Base-by-base conservation (phyloP, 2,797 vertebrate genomes). In the Sebastes glaucus region DNA sequence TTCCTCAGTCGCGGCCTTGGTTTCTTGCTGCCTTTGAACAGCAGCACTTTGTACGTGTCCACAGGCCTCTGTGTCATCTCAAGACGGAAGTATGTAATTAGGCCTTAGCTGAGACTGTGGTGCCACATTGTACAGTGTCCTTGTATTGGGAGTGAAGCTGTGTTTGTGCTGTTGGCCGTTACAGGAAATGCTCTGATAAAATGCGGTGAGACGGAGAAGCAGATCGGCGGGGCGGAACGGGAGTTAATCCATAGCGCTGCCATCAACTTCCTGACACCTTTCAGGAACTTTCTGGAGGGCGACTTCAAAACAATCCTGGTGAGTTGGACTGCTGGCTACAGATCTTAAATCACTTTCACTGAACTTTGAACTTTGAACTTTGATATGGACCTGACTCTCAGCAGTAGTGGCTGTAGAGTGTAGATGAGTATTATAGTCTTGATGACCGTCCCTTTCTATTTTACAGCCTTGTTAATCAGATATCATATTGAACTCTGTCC, bases 281-380 rank as follows among this genome's bases (percentile, higher is more conserved):
- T 99, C 90, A 96, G 97, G 92, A 99, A 99, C 92, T 99, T 99
- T 85, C 96, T 99, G 67, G 99, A 99, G 94, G 99, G 98, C 33
- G 99, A 99, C 93, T 99, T 99, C 88, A 99, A 99, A 96, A 99
- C 99, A 82, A 99, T 99, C 92, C 93, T 97, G 96, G 99, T 99
- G 93, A 98, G 97, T 88, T 65, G 8, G 62, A 9, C 59, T 4
- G 11, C 14, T 8, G 14, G n/a, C n/a, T 8, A 1, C 28, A 14
- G 2, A 2, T 64, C 42, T 11, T 3, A 1, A 55, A 20, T 73
- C 25, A n/a, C 10, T 66, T 72, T 80, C 3, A 38, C 52, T 64
- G 20, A 42, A 53, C 35, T 74, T 63, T 23, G 20, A 42, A 53
- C 33, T 73, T 63, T 57, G 22, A 62, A 5, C 63, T 62, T 78